These are phyloP conservation scores for Drosophila aldrichi DNA, from an alignment of 2,888 invertebrate genomes.

Conservation along the genomic window DNA sequence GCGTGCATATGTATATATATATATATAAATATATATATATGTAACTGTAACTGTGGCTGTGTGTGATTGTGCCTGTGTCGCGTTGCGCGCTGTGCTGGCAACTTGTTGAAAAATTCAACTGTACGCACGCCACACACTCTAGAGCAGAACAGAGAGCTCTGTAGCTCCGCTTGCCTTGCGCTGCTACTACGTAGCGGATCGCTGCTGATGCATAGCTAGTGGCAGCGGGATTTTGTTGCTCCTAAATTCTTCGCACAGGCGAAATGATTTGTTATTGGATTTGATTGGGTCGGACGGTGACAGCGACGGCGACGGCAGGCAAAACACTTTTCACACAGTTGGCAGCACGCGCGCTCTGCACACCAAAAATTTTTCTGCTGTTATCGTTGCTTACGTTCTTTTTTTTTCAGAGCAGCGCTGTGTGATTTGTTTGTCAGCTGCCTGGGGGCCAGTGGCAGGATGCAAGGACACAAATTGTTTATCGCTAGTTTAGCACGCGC, in stretches of 20 bases:
- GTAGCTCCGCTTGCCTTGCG: slow-evolving; percentile 7
- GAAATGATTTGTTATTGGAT: slow-evolving; percentile 22
- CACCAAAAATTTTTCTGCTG: slow-evolving; percentile 59
- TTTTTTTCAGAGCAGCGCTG: slow-evolving; percentile 37
- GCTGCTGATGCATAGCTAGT: slow-evolving; percentile 20
- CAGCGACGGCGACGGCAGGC: slow-evolving; percentile 6
- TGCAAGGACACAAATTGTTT: slow-evolving; percentile 34
- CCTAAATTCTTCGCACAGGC: slow-evolving; percentile 11
- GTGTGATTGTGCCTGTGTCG: slow-evolving; percentile 11
- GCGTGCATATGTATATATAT: background rate
- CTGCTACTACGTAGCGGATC: slow-evolving; percentile 21
- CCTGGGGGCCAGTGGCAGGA: slow-evolving; percentile 23
- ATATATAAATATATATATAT: background rate
- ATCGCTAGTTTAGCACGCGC: slow-evolving; percentile 31
- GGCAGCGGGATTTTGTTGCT: slow-evolving; percentile 9
- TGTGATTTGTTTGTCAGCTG: slow-evolving; percentile 40
- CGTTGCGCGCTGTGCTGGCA: slow-evolving; percentile 77
- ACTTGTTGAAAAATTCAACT: slow-evolving; percentile 74
- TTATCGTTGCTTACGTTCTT: slow-evolving; percentile 66
- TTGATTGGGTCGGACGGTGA: slow-evolving; percentile 15
- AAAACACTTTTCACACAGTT: slow-evolving; percentile 61
- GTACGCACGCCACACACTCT: slow-evolving; percentile 52
- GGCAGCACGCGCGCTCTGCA: slow-evolving; percentile 72
- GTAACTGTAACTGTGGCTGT: background rate
- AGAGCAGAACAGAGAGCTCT: slow-evolving; percentile 3